Evolutionary conservation across 1,140 invertebrate genomes (phyloP).

Genomic region (Pogonomyrmex barbatus): DNA sequence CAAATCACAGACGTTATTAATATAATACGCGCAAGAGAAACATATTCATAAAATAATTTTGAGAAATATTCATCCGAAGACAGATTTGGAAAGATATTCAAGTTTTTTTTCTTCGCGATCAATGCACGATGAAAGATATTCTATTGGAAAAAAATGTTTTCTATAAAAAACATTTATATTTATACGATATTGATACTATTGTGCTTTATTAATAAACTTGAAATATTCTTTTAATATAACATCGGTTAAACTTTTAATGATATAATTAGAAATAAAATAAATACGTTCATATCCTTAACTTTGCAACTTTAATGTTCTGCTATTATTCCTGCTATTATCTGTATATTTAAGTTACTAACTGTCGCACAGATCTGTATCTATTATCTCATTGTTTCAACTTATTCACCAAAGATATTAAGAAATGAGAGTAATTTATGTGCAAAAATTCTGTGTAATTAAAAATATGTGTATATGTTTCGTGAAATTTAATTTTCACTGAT

Average conservation of each 20-base stretch:
- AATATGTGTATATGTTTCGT: neutral
- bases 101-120: neutral
- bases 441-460: neutral
- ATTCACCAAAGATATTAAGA: neutral
- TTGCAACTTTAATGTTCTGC: neutral
- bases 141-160: neutral
- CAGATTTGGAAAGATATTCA: neutral
- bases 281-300: neutral
- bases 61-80: neutral
- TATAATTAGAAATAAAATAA: neutral
- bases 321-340: neutral
- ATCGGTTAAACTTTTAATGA: neutral
- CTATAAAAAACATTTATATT: neutral
- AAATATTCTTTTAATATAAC: neutral
- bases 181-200: neutral
- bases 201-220: constrained; percentile 1
- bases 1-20: neutral
- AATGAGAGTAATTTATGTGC: neutral
- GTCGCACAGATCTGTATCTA: neutral
- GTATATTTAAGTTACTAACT: neutral
- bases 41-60: constrained; percentile 1
- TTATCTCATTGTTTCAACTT: neutral
- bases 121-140: neutral
- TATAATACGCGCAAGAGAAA: neutral
- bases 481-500: neutral